phyloP scores from a whole-genome alignment of 2,113 vertebrate species.

The Cynoglossus semilaevis region DNA sequence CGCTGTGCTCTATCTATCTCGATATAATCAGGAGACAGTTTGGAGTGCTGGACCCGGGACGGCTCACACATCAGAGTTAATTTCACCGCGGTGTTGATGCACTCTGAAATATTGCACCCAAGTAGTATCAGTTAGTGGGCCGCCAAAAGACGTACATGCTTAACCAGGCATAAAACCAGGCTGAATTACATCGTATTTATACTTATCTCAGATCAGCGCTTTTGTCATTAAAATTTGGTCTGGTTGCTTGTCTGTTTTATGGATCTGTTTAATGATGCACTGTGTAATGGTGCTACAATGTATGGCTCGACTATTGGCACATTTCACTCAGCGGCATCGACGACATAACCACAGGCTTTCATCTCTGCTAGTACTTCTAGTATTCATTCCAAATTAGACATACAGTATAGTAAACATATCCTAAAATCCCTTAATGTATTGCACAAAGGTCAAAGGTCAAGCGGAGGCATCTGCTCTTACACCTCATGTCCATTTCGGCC shows the following conservation, averaged over 20 bases:
- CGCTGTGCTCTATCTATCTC: constrained; percentile 68
- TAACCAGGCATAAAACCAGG: constrained; percentile 75
- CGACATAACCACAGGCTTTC: constrained; percentile 38
- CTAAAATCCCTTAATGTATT: too few relatives aligned
- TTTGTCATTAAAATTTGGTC: constrained; percentile 69
- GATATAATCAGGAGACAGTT: constrained; percentile 73
- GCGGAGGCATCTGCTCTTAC: not conserved
- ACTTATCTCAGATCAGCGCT: constrained; percentile 68
- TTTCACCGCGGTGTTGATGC: constrained; percentile 68
- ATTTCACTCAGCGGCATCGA: constrained; percentile 37
- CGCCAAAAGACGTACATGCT: constrained; percentile 71
- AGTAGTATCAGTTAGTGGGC: constrained; percentile 68
- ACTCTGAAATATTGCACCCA: constrained; percentile 68
- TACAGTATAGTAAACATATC: too few relatives aligned
- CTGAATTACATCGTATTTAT: constrained; percentile 72
- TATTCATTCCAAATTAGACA: too few relatives aligned
- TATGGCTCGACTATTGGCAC: constrained; percentile 38
- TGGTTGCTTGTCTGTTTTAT: constrained; percentile 56
- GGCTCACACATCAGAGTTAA: constrained; percentile 69
- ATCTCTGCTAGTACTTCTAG: not conserved
- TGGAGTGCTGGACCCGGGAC: constrained; percentile 57
- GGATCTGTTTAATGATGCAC: constrained; percentile 59
- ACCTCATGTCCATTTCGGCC: too few relatives aligned
- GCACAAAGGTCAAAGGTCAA: too few relatives aligned
- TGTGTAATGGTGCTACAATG: constrained; percentile 41